Conservation (phyloP, 2,113 vertebrate genomes). For the Nibea coibor region DNA sequence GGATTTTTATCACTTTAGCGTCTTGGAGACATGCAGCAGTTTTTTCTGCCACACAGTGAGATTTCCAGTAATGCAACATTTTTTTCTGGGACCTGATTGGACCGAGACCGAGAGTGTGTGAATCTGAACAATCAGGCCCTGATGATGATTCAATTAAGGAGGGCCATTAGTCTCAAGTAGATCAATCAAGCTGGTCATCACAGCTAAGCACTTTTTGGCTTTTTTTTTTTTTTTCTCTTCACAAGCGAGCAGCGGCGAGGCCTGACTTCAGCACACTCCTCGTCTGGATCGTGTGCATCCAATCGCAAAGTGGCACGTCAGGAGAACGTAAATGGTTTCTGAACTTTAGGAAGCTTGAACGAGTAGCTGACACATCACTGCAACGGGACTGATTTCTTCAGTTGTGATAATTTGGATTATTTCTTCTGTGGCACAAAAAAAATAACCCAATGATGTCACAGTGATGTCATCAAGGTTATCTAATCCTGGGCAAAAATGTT, state of each 20-base stretch:
- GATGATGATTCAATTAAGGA: conserved; percentile 70
- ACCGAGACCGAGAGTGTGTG: conserved; percentile 33
- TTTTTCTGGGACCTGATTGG: conserved; percentile 27
- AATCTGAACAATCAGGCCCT: conserved; percentile 59
- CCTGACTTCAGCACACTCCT: conserved; percentile 75
- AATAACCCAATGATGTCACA: conserved; percentile 9
- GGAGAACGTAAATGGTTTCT: conserved; percentile 51
- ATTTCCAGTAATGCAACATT: conserved; percentile 19
- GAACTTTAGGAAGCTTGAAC: background rate
- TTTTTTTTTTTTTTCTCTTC: conserved; percentile 1
- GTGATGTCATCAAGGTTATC: conserved; percentile 26
- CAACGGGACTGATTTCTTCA: background rate
- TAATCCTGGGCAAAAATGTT: background rate
- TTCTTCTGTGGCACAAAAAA: background rate
- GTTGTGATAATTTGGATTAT: background rate
- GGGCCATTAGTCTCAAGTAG: conserved; percentile 52
- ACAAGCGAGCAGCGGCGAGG: conserved; percentile 60
- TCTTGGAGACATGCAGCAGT: background rate
- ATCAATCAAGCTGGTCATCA: conserved; percentile 66
- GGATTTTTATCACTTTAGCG: background rate
- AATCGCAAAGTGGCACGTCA: conserved; percentile 59
- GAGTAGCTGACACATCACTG: background rate
- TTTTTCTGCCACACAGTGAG: conserved; percentile 4
- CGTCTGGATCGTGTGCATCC: conserved; percentile 48
- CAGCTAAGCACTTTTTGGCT: conserved; percentile 77